Base-by-base conservation (phyloP, 2,888 invertebrate species). In the Hydraecia micacea region DNA sequence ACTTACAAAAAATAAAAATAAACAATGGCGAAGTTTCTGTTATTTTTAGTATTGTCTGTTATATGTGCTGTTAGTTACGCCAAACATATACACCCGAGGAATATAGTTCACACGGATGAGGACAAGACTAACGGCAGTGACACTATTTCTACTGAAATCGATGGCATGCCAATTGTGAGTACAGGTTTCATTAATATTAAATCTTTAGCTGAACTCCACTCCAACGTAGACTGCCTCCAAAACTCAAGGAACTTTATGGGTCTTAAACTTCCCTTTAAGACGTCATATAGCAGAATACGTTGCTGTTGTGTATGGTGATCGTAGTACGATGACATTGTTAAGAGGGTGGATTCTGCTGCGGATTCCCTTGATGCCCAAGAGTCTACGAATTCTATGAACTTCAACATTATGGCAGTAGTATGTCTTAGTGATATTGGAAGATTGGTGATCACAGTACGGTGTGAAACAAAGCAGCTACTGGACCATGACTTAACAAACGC, bases 71-170 rank as follows among this genome's bases (percentile, higher is more conserved):
- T 92, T 49, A 86, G 79, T 5, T 83, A 90, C 65, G 90, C 92
- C 8, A 93, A 92, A 79, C 94, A 95, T 80, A 75, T 94, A 6
- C 94, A 94, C 70, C 94, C 93, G 2, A 89, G 87, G 71, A 88
- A 86, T 69, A 79, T 87, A 4, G 77, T 90, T 13, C 82, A 84
- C 8, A 62, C 75, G 28, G 87, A 83, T 68, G 88, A 87, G n/a
- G 85, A 87, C 15, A 18, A 70, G 25, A 75, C 58, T n/a, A 83
- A 68, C 18, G 80, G 71, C 32, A 85, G 86, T 55, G 77, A 83
- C 1, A 70, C 84, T 0, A 82, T 88, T 32, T 65, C 75, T 36
- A 80, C 80, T 25, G 89, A 91, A 52, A 83, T 90, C 36, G 92
- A 92, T 81, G 91, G 89, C 80, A 85, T 91, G 77, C 84, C 91